phyloP scores from a whole-genome alignment of 2,113 vertebrate genomes.

The Glareola pratincola region DNA sequence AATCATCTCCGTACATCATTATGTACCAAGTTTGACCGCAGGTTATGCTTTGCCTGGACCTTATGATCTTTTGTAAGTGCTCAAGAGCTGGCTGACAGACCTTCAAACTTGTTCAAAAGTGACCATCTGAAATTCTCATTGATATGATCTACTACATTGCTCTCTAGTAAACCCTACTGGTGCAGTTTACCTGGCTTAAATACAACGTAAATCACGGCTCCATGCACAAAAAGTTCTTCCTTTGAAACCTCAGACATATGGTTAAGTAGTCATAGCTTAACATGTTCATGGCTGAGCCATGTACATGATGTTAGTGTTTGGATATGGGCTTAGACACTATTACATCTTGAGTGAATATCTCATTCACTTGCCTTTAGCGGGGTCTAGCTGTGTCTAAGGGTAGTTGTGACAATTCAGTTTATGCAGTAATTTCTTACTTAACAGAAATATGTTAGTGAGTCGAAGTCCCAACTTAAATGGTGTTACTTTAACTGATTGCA shows the following conservation, averaged over 20 bases:
- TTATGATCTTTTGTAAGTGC: neutral
- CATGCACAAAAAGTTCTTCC: neutral
- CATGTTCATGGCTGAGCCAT: neutral
- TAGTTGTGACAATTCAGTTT: neutral
- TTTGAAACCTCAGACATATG: neutral
- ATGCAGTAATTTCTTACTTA: neutral
- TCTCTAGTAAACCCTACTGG: neutral
- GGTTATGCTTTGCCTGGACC: neutral
- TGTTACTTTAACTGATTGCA: neutral
- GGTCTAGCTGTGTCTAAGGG: neutral
- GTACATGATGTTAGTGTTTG: neutral
- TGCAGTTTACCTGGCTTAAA: neutral
- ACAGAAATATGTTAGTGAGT: neutral
- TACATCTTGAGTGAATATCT: neutral
- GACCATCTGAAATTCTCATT: neutral
- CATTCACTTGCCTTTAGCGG: neutral
- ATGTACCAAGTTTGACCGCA: neutral
- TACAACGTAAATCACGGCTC: neutral
- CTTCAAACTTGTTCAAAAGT: neutral
- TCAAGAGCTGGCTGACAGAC: neutral
- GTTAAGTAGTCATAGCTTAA: neutral
- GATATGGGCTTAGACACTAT: neutral
- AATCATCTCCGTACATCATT: neutral
- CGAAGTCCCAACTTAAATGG: neutral
- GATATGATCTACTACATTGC: neutral